Conservation (phyloP, 2,888 invertebrate genomes). For the Agelastica alni region DNA sequence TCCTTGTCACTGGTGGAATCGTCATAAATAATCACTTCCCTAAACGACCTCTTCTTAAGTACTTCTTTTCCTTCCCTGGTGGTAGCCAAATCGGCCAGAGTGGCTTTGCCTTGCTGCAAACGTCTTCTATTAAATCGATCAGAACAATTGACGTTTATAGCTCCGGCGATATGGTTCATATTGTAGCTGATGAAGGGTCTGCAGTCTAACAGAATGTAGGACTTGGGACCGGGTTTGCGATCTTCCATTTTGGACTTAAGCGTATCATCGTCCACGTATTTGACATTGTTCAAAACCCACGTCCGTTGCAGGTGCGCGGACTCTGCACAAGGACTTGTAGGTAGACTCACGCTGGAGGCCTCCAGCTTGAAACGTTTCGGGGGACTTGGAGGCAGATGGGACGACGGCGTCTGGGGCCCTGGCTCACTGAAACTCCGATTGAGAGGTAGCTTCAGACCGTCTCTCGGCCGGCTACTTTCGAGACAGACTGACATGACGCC, state of each 20-base stretch:
- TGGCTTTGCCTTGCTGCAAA: slow-evolving; percentile 68
- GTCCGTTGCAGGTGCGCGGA: slow-evolving; percentile 60
- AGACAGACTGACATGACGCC: slow-evolving; percentile 60
- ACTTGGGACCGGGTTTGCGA: slow-evolving; percentile 43
- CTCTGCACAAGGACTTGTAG: slow-evolving; percentile 62
- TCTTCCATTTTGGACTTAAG: slow-evolving; percentile 58
- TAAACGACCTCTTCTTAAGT: slow-evolving; percentile 60
- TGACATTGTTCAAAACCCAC: slow-evolving; percentile 60
- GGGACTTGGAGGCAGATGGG: slow-evolving; percentile 51
- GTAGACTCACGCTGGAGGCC: slow-evolving; percentile 54
- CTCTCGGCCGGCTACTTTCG: slow-evolving; percentile 59
- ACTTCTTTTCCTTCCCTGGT: slow-evolving; percentile 67
- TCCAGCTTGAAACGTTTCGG: slow-evolving; percentile 60
- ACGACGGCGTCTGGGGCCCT: slow-evolving; percentile 55
- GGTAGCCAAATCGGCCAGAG: slow-evolving; percentile 66
- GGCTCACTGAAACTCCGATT: slow-evolving; percentile 64
- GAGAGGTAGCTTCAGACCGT: slow-evolving; percentile 62
- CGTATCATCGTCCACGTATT: slow-evolving; percentile 59
- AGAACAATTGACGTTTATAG: slow-evolving; percentile 73
- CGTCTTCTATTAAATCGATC: slow-evolving; percentile 71
- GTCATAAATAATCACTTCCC: slow-evolving; percentile 72
- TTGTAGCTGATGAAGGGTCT: slow-evolving; percentile 73
- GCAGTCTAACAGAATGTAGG: slow-evolving; percentile 66
- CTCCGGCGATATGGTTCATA: slow-evolving; percentile 68
- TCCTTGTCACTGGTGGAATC: slow-evolving; percentile 68